phyloP scores from a whole-genome alignment of 1,140 invertebrate genomes.

The Oreohelix idahoensis region DNA sequence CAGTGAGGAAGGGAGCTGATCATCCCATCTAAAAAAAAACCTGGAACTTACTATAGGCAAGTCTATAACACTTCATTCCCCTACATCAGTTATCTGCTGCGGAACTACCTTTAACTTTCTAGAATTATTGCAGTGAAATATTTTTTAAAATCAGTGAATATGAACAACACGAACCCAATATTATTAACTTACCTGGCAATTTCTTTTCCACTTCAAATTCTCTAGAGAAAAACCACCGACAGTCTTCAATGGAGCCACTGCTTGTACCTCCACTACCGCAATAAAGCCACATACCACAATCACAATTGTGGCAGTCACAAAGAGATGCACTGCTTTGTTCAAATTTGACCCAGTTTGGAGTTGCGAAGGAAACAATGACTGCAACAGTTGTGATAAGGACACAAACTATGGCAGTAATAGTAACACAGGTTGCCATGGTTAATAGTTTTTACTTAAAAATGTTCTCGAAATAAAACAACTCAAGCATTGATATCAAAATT shows the following conservation, averaged over 20 bases:
- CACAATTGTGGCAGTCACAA: constrained; percentile 54
- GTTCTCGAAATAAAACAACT: no score
- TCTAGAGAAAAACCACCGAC: constrained; percentile 64
- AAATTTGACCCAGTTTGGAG: constrained; percentile 66
- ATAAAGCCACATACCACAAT: constrained; percentile 66
- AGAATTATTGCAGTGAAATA: no score
- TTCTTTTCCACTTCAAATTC: constrained; percentile 60
- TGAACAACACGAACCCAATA: background rate
- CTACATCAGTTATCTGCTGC: no score
- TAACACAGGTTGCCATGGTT: constrained; percentile 62
- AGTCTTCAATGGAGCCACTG: constrained; percentile 58
- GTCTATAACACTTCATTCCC: no score
- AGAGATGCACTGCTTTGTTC: background rate
- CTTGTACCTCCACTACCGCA: constrained; percentile 48
- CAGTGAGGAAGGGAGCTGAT: no score
- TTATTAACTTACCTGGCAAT: constrained; percentile 55
- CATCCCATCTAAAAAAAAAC: no score
- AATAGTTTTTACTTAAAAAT: no score
- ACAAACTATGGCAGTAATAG: constrained; percentile 66
- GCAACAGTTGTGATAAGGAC: constrained; percentile 66
- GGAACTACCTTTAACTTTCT: no score
- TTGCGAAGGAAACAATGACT: constrained; percentile 67
- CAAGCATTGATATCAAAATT: no score
- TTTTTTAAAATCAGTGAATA: background rate
- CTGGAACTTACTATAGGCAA: no score